A percentile compares a stretch with the other conserved stretches of the same genome.
Evolutionary conservation across 2,888 invertebrate species (phyloP).

Genomic region (Platynereis dumerilii): DNA sequence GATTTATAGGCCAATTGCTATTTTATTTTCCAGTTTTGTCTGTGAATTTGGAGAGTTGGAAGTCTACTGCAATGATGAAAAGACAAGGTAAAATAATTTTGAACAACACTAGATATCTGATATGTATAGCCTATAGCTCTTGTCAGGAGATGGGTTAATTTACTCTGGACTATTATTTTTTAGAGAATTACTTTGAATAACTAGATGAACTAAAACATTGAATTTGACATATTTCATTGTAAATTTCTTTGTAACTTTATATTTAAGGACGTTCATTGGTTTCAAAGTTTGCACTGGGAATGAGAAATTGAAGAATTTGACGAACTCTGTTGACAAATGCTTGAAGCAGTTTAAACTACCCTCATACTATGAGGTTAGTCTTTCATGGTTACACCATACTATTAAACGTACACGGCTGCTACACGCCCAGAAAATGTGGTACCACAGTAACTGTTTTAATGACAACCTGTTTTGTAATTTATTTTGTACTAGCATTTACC

Average conservation of each 20-base stretch:
- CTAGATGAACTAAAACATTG: no score
- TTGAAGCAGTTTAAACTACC: conserved; percentile 77
- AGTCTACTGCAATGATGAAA: conserved; percentile 84
- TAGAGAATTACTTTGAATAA: no score
- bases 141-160: no score
- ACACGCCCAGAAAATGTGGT: no score
- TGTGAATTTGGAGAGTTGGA: conserved; percentile 64
- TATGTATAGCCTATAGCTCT: not conserved
- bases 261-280: conserved; percentile 77
- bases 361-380: conserved; percentile 73
- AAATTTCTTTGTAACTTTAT: not conserved
- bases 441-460: no score
- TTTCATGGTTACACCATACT: not conserved
- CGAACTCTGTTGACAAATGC: conserved; percentile 72
- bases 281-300: conserved; percentile 71
- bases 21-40: conserved; percentile 11
- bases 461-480: no score
- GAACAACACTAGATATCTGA: not conserved
- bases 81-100: conserved; percentile 66
- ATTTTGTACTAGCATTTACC: no score
- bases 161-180: no score
- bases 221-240: not conserved
- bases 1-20: no score
- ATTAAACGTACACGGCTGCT: no score
- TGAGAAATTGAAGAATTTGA: conserved; percentile 69